Conservation (phyloP, 2,888 invertebrate genomes). For the Dryadula phaetusa region DNA sequence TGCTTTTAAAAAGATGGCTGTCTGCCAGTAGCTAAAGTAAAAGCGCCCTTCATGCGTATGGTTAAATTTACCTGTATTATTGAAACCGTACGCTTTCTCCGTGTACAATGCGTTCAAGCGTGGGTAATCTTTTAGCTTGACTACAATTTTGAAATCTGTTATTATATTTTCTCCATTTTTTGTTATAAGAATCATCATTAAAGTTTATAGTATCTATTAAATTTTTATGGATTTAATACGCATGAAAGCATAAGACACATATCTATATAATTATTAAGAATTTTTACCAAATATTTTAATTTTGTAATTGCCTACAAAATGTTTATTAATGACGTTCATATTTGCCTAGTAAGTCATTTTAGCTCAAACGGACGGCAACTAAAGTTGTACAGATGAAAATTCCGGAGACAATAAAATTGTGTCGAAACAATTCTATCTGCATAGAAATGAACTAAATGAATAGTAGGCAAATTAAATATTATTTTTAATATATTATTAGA, state of each 20-base stretch:
- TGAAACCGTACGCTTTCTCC: slow-evolving; percentile 62
- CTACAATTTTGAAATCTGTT: slow-evolving; percentile 61
- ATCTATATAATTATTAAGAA: no score
- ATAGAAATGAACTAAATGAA: slow-evolving; percentile 3
- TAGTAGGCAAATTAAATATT: slow-evolving; percentile 1
- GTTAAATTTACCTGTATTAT: slow-evolving; percentile 47
- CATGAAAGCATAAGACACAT: not conserved
- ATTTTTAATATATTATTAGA: no score
- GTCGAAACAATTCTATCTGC: not conserved
- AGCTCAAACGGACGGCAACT: not conserved
- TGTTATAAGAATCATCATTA: not conserved
- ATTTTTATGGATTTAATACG: not conserved
- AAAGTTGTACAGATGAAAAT: not conserved
- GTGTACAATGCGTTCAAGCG: slow-evolving; percentile 64
- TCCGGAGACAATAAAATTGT: no score
- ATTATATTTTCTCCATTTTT: slow-evolving; percentile 57
- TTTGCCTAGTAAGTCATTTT: not conserved
- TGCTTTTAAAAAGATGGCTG: slow-evolving; percentile 46
- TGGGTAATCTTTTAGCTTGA: slow-evolving; percentile 58
- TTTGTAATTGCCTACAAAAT: not conserved
- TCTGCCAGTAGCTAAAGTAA: slow-evolving; percentile 46
- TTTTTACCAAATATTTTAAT: no score
- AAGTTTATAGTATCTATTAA: slow-evolving; percentile 10
- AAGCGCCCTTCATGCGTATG: slow-evolving; percentile 52
- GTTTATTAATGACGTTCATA: not conserved